These are phyloP conservation scores for Pteruthius melanotis DNA, from an alignment of 2,113 vertebrate genomes.

Conservation along the genomic window DNA sequence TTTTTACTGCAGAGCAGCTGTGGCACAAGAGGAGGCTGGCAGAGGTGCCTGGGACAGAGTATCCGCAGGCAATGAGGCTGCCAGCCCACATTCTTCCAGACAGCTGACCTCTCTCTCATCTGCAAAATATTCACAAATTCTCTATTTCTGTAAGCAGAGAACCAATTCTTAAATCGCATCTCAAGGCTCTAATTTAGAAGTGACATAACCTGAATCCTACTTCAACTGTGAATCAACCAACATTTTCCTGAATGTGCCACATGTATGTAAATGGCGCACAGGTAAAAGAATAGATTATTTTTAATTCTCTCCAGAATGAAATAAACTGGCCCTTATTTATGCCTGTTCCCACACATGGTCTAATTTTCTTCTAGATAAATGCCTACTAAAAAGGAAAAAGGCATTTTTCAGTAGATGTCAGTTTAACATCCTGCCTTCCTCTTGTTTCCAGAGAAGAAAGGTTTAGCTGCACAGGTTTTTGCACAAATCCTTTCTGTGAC, in stretches of 20 bases:
- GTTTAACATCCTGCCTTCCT: not conserved
- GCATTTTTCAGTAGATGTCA: not conserved
- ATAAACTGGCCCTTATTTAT: not conserved
- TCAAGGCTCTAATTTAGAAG: not conserved
- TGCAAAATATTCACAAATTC: not conserved
- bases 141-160: not conserved
- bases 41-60: not conserved
- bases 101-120: not conserved
- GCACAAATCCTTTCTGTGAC: not conserved
- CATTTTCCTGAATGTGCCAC: not conserved
- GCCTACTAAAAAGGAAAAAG: not conserved
- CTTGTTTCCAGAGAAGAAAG: not conserved
- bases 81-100: not conserved
- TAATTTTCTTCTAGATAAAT: not conserved
- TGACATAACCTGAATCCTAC: not conserved
- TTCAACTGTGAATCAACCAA: not conserved
- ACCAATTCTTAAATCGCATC: not conserved
- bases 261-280: not conserved
- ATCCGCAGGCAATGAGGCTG: rapidly evolving
- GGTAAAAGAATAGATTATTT: not conserved
- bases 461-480: not conserved
- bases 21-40: not conserved
- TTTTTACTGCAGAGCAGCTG: not conserved
- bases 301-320: not conserved
- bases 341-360: not conserved